Evolutionary conservation across 2,888 invertebrate species (phyloP), one percentile per base, ranked within the genome.

Genomic region (Erebia palarica): DNA sequence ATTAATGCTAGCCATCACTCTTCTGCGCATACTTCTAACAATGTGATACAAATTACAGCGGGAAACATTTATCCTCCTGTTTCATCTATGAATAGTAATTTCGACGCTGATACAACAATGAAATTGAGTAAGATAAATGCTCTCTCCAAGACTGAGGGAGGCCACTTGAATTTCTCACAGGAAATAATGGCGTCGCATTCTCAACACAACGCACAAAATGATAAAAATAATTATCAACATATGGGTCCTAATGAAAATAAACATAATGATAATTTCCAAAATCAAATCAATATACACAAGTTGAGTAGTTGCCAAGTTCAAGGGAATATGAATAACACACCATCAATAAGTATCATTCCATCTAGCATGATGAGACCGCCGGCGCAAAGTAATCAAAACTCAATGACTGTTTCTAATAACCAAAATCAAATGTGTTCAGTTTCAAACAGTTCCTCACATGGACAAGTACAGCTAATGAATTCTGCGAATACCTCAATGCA

Each of bases 161-260:
- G 93, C 0, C 92, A 92, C 77, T 80, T 93, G 75, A 93, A 92
- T 76, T 93, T 93, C 71, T 91, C 91, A 0, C 92, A 90, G 80
- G 93, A 93, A 82, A 91, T 92, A 71, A 92, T 92, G 90, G 87
- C 91, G 55, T 89, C 93, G 3, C 92, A 93, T 82, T 86, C 91
- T 1, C 93, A 93, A 77, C 91, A 91, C 75, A 89, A 91, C 77
- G 82, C 84, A 10, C 91, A 91, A 75, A 91, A 86, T 77, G 93
- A 93, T 44, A 93, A 92, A 79, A 82, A 81, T 11, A 47, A 47
- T 73, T 92, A 92, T 79, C 93, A 92, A 76, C 92, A 90, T 70
- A 87, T 92, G 82, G 90, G 90, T 49, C 81, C 82, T 68, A 84
- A 80, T 74, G 92, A 92, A n/a, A 87, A 84, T 72, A 92, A 90